These are phyloP conservation scores for Intellagama lesueurii DNA, from an alignment of 2,797 vertebrate species.

Conservation along the genomic window DNA sequence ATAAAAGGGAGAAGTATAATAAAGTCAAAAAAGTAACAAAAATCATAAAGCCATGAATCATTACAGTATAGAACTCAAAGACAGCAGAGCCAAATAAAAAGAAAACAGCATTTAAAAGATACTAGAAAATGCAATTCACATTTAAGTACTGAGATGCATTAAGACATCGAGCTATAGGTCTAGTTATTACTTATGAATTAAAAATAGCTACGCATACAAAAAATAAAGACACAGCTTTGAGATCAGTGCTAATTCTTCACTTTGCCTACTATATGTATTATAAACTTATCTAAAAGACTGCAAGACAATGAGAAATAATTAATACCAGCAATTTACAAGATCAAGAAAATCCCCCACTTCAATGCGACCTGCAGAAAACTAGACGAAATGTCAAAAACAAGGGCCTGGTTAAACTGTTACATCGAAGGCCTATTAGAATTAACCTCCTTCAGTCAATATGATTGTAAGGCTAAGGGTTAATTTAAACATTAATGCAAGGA, in stretches of 20 bases:
- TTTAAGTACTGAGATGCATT: neutral
- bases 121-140: neutral
- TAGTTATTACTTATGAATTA: slow-evolving; percentile 14
- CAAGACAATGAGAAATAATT: neutral
- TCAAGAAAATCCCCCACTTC: too few species aligned
- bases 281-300: neutral
- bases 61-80: neutral
- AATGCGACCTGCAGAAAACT: neutral
- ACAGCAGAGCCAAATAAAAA: neutral
- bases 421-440: neutral
- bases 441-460: neutral
- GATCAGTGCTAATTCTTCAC: neutral
- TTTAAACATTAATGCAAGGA: neutral
- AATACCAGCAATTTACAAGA: neutral
- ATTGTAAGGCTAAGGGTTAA: neutral
- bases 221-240: neutral
- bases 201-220: neutral
- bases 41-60: neutral
- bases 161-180: neutral
- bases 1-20: neutral
- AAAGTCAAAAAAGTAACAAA: neutral
- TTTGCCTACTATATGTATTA: neutral
- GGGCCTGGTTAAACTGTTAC: neutral
- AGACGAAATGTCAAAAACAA: neutral
- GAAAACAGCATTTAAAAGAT: neutral